Base-by-base conservation (phyloP, 2,113 vertebrate genomes). In the Psittacara wagleri region DNA sequence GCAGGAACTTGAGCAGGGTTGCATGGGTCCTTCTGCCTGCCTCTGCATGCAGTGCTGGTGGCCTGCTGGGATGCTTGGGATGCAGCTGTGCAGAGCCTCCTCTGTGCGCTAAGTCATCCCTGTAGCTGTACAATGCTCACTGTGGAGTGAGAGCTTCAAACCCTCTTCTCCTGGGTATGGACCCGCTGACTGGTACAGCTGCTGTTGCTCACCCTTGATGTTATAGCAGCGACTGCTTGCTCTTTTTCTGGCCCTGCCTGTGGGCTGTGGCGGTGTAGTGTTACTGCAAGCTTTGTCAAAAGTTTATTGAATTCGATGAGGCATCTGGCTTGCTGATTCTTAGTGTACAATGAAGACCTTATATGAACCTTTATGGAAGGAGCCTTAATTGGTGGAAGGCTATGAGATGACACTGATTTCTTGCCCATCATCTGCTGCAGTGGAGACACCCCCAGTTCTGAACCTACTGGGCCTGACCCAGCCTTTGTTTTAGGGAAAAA, bases 31-130 rank as follows among this genome's bases (percentile, higher is more conserved):
- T 28, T 43, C 23, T 6, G 4, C 4, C 24, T 27, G 16, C 31
- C 1, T 28, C 54, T 67, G 57, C 4, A 2, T 0, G 6, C 0
- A 1, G 48, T 10, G 25, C 37, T 27, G 31, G n/a, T 28, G 28
- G 33, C 48, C 55, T 69, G 59, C 13, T 1, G 9, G 41, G 41
- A 46, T 51, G 39, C 28, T 82, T 1, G 4, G 70, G 24, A 37
- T 43, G 35, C 33, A 75, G 46, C 25, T 31, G 14, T 23, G 33
- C 23, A 19, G 44, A 1, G 27, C 25, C 25, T 89, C 22, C 54
- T 51, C 28, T 64, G 33, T 9, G 1, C 7, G 5, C 29, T 0
- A 2, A 20, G 37, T 31, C 22, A 41, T 27, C 16, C 3, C 35
- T 35, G 49, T 43, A 55, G 31, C 13, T 69, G 9, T 7, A 7